Conservation (phyloP, 1,140 invertebrate species). For the Drosophila melanogaster region DNA sequence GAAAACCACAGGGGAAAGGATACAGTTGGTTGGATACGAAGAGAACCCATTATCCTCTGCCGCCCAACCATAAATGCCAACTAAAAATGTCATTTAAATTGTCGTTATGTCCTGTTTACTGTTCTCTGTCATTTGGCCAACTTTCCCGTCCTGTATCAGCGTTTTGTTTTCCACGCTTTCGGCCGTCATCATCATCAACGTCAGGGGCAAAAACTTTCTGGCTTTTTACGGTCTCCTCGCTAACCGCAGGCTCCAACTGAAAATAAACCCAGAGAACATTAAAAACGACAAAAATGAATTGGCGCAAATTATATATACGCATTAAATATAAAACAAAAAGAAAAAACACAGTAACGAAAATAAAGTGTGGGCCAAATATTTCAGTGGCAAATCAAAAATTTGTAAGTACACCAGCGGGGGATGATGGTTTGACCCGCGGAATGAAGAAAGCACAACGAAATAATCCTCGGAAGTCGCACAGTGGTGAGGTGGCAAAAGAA, state of each 20-base stretch:
- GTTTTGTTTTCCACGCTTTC: constrained; percentile 11
- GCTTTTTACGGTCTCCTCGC: constrained; percentile 25
- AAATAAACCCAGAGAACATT: constrained; percentile 33
- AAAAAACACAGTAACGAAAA: constrained; percentile 7
- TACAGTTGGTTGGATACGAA: constrained; percentile 17
- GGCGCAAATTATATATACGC: constrained; percentile 60
- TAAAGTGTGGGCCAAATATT: constrained; percentile 55
- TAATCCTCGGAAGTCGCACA: constrained; percentile 28
- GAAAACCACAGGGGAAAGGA: constrained; percentile 24
- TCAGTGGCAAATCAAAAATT: constrained; percentile 63
- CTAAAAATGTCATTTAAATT: constrained; percentile 81
- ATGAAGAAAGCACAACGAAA: constrained; percentile 1
- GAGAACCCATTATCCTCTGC: constrained; percentile 29
- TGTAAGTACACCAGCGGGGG: constrained; percentile 29
- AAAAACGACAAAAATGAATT: constrained; percentile 72
- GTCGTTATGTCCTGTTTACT: constrained; percentile 76
- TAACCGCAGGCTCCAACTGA: constrained; percentile 31
- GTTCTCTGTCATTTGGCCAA: constrained; percentile 47
- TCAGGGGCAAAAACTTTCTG: constrained; percentile 35
- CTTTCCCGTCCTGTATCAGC: constrained; percentile 17
- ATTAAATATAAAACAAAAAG: constrained; percentile 1
- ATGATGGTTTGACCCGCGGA: constrained; percentile 48
- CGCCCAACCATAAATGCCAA: constrained; percentile 64
- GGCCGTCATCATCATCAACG: constrained; percentile 40
- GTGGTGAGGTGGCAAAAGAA: constrained; percentile 29